Percentiles rank a stretch among this genome's conserved stretches.
phyloP scores from a whole-genome alignment of 2,113 vertebrate species.

The Orycteropus afer region DNA sequence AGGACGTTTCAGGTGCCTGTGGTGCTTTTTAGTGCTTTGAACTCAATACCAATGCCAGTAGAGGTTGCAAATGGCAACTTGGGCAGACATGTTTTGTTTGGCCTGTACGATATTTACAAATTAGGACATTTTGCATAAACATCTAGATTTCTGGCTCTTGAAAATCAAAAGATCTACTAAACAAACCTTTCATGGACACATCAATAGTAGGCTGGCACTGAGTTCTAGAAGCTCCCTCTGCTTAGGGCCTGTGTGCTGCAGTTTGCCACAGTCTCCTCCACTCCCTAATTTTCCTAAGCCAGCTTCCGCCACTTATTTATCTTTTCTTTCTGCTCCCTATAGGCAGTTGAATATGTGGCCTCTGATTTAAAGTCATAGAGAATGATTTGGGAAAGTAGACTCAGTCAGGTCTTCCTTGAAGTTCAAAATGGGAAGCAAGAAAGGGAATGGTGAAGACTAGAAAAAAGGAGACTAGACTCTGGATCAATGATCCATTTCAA shows the following conservation, averaged over 20 bases:
- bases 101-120: neutral
- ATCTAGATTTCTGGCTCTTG: slow-evolving; percentile 12
- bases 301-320: neutral
- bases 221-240: neutral
- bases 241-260: neutral
- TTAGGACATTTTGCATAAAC: slow-evolving; percentile 14
- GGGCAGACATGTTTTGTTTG: slow-evolving; percentile 29
- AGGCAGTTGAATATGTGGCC: slow-evolving; percentile 5
- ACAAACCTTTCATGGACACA: neutral
- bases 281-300: neutral
- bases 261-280: neutral
- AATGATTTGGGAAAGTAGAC: slow-evolving; percentile 22
- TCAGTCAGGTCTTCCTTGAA: neutral
- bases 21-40: slow-evolving; percentile 3
- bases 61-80: neutral
- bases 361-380: slow-evolving; percentile 9
- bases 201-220: neutral
- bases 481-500: neutral
- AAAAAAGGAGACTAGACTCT: neutral
- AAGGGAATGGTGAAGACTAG: neutral
- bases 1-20: neutral
- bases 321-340: neutral
- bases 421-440: slow-evolving; percentile 26
- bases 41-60: neutral
- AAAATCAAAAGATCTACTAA: neutral